Conservation (phyloP, 2,797 vertebrate genomes). For the Typhlichthys subterraneus region DNA sequence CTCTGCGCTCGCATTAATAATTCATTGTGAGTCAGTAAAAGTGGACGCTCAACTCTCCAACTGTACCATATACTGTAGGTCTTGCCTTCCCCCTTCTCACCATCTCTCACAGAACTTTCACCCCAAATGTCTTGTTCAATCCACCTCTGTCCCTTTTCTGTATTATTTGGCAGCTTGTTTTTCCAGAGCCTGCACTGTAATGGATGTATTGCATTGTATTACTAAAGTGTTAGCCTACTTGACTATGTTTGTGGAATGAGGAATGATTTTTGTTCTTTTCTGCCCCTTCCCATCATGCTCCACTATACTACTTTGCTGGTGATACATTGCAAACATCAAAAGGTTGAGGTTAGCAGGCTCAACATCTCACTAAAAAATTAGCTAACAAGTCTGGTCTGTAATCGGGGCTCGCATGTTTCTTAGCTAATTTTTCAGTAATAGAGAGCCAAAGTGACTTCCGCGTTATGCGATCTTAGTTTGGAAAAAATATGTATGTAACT, state of each 20-base stretch:
- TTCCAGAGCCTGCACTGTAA: conserved; percentile 13
- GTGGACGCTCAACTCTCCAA: conserved; percentile 40
- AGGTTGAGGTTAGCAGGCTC: conserved; percentile 31
- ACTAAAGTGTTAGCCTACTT: conserved; percentile 6
- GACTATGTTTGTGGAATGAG: conserved; percentile 21
- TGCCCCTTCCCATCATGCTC: conserved; percentile 31
- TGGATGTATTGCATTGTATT: conserved; percentile 11
- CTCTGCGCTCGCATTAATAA: conserved; percentile 60
- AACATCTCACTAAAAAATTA: conserved; percentile 27
- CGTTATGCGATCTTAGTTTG: no score
- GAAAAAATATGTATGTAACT: no score
- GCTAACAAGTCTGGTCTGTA: conserved; percentile 6
- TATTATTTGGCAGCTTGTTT: conserved; percentile 30
- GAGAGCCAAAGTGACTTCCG: no score
- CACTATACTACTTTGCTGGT: conserved; percentile 29
- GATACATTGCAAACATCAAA: conserved; percentile 33
- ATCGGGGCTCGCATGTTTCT: conserved; percentile 14
- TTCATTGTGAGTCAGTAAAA: conserved; percentile 48
- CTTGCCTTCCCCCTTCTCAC: conserved; percentile 34
- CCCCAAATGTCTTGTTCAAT: conserved; percentile 28
- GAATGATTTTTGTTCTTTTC: conserved; percentile 23
- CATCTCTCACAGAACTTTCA: conserved; percentile 17
- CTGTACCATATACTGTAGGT: conserved; percentile 15
- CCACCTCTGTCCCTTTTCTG: conserved; percentile 9
- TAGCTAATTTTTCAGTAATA: conserved; percentile 21